Evolutionary conservation across 2,888 invertebrate genomes (phyloP), one percentile per base, ranked within the genome.

Genomic region (Parnassius mnemosyne): DNA sequence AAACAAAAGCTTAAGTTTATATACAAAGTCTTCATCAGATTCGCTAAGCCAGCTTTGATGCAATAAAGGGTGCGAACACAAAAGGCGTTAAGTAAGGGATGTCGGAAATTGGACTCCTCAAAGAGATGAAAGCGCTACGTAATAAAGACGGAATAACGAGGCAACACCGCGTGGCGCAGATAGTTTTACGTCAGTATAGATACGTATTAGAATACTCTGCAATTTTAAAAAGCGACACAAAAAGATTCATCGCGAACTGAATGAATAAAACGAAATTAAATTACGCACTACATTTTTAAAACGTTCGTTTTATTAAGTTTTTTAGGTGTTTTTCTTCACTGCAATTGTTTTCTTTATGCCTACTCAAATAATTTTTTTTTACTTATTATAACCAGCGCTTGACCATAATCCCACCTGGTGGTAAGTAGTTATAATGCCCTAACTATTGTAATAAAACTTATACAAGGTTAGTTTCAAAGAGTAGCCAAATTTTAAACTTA

Each of bases 191-290:
- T 34, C 70, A 61, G 64, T 68, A 65, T 61, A 70, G 71, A 49
- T 49, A 49, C 49, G 9, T 49, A 49, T 13, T 13, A 47, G 70
- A 71, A 69, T 69, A 71, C 68, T 68, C 64, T 50, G 68, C 71
- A 68, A 68, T 69, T 67, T 66, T 67, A 67, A 71, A 71, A 73
- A 69, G 68, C 68, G 71, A 71, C 49, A 13, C 13, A 20, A 44
- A 51, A 57, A 57, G 50, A 44, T 57, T 43, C 57, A 51, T 16
- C 13, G 44, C 25, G 25, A 9, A 57, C 51, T 51, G 51, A 20
- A 5, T 50, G 51, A 20, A 47, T 56, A 47, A 51, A 51, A 51
- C 51, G 43, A 51, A 16, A 9, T 42, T 43, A 51, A n/a, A 42
- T n/a, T 10, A 16, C 57, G 20, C 43, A 44, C 25, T 44, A 50